Base-by-base conservation (phyloP, 1,140 invertebrate genomes). In the Apis florea region DNA sequence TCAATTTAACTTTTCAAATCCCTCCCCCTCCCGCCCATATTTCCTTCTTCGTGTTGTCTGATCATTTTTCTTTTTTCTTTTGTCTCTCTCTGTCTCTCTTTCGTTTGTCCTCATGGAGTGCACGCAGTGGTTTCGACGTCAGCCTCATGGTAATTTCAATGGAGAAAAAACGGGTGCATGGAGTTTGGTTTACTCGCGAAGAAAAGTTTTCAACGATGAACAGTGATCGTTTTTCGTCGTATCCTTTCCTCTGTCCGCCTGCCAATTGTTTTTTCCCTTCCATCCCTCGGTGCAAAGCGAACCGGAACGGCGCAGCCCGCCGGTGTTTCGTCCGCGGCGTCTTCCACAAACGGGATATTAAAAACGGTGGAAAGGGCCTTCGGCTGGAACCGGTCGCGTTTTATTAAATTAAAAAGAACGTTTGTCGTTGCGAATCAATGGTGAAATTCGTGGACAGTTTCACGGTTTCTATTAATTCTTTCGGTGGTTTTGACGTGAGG, bases 1-100 rank as follows among this genome's bases (percentile, higher is more conserved):
- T 82, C 72, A 76, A 76, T 82, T 82, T 82, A 76, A 59, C 63
- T 40, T 40, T 40, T 40, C 56, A 82, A 82, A 69, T 40, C 31
- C 31, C 31, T 40, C 31, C 66, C 15, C 40, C 15, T 17, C 24
- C 51, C 24, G 19, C 47, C 56, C 72, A 72, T 83, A 83, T 79
- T 71, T 79, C 67, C 74, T 64, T 73, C 12, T 15, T 61, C 51
- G 26, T 49, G 12, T 47, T 24, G 11, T 6, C 15, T 24, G 13
- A 61, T 61, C 56, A 1, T 21, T 58, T 3, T 19, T 8, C 11
- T 13, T n/a, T 40, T 24, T 71, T 79, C 9, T 76, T 19, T 31
- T 21, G 24, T 26, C 19, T 13, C 15, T 56, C 15, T 5, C 19
- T 19, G 8, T 31, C 1, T 21, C 53, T 13, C 24, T 13, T 19